Evolutionary conservation across 2,888 invertebrate species (phyloP).

Genomic region (Agonopterix arenella): DNA sequence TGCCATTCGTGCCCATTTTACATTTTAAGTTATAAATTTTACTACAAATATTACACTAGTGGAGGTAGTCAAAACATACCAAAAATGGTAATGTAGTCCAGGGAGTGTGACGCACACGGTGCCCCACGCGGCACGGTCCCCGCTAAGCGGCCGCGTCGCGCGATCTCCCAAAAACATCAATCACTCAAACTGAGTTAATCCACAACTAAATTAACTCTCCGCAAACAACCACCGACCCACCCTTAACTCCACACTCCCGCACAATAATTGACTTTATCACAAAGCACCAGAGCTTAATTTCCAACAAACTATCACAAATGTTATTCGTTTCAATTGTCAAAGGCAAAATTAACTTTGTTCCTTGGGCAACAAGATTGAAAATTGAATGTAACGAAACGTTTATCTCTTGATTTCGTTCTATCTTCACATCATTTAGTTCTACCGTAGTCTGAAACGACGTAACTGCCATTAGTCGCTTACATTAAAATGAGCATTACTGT

Average conservation of each 20-base stretch:
- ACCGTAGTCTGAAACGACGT: constrained; percentile 23
- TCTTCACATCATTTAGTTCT: constrained; percentile 52
- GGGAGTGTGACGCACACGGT: no score
- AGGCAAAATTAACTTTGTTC: constrained; percentile 2
- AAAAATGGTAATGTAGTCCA: no score
- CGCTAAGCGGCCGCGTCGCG: constrained; percentile 2
- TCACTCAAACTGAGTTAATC: constrained; percentile 70
- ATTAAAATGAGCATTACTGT: constrained; percentile 19
- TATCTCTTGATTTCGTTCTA: constrained; percentile 55
- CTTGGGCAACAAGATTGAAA: constrained; percentile 31
- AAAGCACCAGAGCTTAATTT: constrained; percentile 23
- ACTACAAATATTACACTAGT: no score
- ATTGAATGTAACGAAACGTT: constrained; percentile 30
- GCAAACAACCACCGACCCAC: constrained; percentile 44
- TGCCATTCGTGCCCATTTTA: no score
- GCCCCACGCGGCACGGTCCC: neutral
- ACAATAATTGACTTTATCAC: constrained; percentile 30
- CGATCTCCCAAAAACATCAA: constrained; percentile 57
- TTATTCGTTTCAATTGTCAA: constrained; percentile 10
- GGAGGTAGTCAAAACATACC: no score
- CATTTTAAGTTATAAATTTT: no score
- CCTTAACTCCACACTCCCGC: constrained; percentile 31
- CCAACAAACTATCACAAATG: constrained; percentile 10
- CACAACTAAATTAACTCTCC: constrained; percentile 70
- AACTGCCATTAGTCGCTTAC: constrained; percentile 11